These are phyloP conservation scores for Sinopyrophorus schimmeli DNA, from an alignment of 2,888 invertebrate species.

Conservation along the genomic window DNA sequence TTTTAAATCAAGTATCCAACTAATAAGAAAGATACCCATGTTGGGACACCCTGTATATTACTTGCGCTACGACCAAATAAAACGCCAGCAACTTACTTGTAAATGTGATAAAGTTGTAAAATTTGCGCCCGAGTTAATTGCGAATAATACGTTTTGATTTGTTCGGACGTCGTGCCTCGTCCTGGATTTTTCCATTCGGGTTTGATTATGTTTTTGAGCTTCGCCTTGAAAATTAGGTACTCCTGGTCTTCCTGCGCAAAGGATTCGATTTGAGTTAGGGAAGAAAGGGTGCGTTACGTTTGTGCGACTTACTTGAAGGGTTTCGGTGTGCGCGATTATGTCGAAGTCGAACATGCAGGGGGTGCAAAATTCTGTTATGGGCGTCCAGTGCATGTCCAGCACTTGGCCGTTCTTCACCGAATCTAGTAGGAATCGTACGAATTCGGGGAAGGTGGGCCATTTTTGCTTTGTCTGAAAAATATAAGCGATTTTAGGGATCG, in stretches of 20 bases:
- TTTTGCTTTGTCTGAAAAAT: conserved; percentile 46
- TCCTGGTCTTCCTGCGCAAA: conserved; percentile 76
- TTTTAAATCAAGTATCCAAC: no score
- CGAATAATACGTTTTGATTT: conserved; percentile 75
- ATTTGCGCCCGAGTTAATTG: conserved; percentile 75
- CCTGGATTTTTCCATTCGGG: conserved; percentile 85
- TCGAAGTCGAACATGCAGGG: conserved; percentile 84
- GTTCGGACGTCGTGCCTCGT: conserved; percentile 71
- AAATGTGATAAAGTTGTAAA: conserved; percentile 76
- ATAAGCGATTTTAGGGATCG: no score
- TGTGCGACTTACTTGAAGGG: conserved; percentile 68
- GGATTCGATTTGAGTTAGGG: not conserved
- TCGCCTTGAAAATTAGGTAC: conserved; percentile 77
- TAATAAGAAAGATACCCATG: no score
- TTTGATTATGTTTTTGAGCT: conserved; percentile 73
- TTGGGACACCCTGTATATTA: no score
- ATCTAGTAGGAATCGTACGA: conserved; percentile 76
- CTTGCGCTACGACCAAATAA: no score
- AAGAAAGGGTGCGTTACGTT: no score
- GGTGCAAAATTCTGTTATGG: conserved; percentile 80
- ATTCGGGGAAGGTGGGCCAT: conserved; percentile 81
- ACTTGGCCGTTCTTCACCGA: conserved; percentile 65
- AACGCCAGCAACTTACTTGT: conserved; percentile 65
- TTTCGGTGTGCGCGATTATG: conserved; percentile 81
- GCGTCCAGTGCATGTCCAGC: conserved; percentile 89